Base-by-base conservation (phyloP, 2,888 invertebrate species). In the Drosophila hamatofila region DNA sequence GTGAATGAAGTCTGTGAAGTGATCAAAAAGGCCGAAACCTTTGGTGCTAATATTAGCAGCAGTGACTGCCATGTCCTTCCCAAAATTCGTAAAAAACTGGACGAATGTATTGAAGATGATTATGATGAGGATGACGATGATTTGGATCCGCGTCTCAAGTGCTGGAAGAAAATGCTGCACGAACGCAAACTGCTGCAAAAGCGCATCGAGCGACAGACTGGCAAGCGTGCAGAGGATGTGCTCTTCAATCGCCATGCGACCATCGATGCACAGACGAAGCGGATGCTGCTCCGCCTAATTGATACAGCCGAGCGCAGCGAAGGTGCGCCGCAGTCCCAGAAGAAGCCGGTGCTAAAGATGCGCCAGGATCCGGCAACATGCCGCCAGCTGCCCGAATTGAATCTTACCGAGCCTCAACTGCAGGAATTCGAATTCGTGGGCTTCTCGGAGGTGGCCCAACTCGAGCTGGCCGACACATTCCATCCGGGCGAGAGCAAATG, bases 161-260 rank as follows among this genome's bases (percentile, higher is more conserved):
- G 71, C 66, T 91, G 92, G 92, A 78, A 82, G 6, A 65, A 83
- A 8, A 48, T 79, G 42, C 54, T 91, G 23, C 51, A 60, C 4
- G 70, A 85, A 12, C 85, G 91, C 0, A 54, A 71, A 6, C 9
- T 37, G 0, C 11, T 91, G 0, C 83, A 83, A 27, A 3, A 33
- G 2, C 75, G 83, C 21, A 91, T 91, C n/a, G 71, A 78, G 16
- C 60, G 21, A 0, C 54, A 73, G 12, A 89, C 83, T 0, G 86
- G 86, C 1, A 91, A 92, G 52, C 65, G 72, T 0, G 52, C 78
- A 4, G 66, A 79, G 5, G 84, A 84, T n/a, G 74, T 92, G 37
- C 76, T 91, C 42, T 91, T 90, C 54, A 91, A 91, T 76, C 90
- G 88, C 1, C 69, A 72, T 25, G 44, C 66, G 0, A 91, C 91